Evolutionary conservation across 2,888 invertebrate species (phyloP).

Genomic region (Drosophila greeni): DNA sequence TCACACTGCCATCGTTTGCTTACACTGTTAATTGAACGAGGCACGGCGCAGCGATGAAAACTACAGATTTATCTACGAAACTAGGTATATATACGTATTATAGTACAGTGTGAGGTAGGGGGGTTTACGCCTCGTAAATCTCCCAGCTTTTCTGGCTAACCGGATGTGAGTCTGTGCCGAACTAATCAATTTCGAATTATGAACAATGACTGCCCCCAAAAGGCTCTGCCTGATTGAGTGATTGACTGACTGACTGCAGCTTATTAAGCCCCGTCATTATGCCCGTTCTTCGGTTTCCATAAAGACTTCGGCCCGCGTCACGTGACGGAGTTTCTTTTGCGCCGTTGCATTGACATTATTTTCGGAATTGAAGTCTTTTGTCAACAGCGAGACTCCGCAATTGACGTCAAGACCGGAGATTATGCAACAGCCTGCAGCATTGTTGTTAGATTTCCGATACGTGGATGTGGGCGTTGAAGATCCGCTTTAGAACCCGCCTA

Average conservation of each 20-base stretch:
- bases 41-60: constrained; percentile 28
- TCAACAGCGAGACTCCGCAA: constrained; percentile 35
- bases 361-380: constrained; percentile 38
- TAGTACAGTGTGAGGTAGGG: background rate
- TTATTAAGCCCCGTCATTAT: constrained; percentile 52
- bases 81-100: background rate
- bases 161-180: constrained; percentile 56
- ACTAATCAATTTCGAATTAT: constrained; percentile 64
- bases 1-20: constrained; percentile 44
- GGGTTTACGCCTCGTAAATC: constrained; percentile 15
- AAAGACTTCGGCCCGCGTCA: constrained; percentile 40
- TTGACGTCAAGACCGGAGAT: constrained; percentile 33
- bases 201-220: constrained; percentile 60
- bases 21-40: constrained; percentile 50
- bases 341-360: constrained; percentile 65
- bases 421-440: constrained; percentile 55
- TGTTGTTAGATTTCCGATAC: background rate
- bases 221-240: constrained; percentile 30
- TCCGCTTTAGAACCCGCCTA: constrained; percentile 45
- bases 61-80: constrained; percentile 6
- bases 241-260: constrained; percentile 11
- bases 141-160: constrained; percentile 43
- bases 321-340: constrained; percentile 60
- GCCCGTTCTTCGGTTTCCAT: constrained; percentile 47
- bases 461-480: constrained; percentile 54